phyloP scores from a whole-genome alignment of 2,113 vertebrate genomes.

The Crotalus helleri region DNA sequence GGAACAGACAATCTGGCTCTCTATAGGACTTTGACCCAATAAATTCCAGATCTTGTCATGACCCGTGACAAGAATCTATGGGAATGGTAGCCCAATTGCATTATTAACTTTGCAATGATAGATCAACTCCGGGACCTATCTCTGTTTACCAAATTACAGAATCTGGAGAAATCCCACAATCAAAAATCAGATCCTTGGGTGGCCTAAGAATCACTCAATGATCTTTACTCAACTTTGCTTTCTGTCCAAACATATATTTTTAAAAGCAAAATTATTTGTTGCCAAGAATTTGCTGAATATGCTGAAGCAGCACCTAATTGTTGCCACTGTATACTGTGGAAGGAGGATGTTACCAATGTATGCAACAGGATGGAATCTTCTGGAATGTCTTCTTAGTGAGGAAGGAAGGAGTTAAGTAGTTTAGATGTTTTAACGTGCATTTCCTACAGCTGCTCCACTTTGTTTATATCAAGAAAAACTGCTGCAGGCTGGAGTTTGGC shows the following conservation, averaged over 20 bases:
- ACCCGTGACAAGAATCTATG: background rate
- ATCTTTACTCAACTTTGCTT: background rate
- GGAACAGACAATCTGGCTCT: background rate
- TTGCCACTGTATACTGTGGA: background rate
- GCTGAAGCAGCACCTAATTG: background rate
- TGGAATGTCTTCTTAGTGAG: background rate
- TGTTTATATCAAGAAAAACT: slow-evolving; percentile 50
- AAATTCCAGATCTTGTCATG: background rate
- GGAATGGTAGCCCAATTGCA: background rate
- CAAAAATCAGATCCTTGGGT: background rate
- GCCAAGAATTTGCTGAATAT: slow-evolving; percentile 20
- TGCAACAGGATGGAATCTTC: background rate
- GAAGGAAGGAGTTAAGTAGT: slow-evolving; percentile 39
- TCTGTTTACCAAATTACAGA: background rate
- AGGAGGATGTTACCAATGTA: background rate
- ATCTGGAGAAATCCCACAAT: background rate
- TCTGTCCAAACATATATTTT: background rate
- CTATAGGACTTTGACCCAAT: background rate
- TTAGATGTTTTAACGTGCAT: slow-evolving; percentile 11
- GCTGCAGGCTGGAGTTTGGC: slow-evolving; percentile 35
- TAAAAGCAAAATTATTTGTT: background rate
- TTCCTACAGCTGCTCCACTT: slow-evolving; percentile 51
- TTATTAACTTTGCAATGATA: background rate
- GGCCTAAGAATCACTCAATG: no score
- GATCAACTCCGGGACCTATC: background rate